Percentiles rank a stretch among this genome's conserved stretches.
Evolutionary conservation across 2,797 vertebrate species (phyloP).

Genomic region (Mormyrus hasselquistii): DNA sequence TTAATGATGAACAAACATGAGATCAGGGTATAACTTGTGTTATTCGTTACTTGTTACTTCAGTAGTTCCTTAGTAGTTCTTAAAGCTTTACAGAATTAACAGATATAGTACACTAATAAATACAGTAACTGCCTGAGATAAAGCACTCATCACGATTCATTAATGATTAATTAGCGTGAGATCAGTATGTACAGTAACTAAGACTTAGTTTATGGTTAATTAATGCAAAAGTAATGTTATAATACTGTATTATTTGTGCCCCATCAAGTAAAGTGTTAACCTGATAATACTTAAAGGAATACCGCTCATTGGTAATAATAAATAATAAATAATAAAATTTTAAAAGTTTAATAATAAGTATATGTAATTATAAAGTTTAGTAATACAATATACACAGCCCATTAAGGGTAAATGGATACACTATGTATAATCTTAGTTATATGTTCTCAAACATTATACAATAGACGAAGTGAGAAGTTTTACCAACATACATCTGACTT

Average conservation of each 20-base stretch:
- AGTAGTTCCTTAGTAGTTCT: background rate
- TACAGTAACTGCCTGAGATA: background rate
- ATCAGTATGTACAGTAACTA: background rate
- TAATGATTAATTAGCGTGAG: background rate
- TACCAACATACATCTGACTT: background rate
- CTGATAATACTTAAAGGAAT: background rate
- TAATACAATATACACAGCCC: background rate
- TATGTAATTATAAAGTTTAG: background rate
- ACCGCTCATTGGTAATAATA: background rate
- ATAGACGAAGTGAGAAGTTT: background rate
- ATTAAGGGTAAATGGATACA: background rate
- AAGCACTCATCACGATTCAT: background rate
- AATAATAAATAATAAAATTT: no score
- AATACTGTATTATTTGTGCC: background rate
- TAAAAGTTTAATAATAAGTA: no score
- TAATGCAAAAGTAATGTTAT: background rate
- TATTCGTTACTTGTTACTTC: background rate
- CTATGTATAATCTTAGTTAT: background rate
- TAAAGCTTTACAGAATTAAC: background rate
- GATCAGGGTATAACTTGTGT: background rate
- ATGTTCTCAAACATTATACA: background rate
- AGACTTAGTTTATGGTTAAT: background rate
- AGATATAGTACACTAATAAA: background rate
- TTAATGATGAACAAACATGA: background rate
- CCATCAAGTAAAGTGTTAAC: background rate